Evolutionary conservation across 2,113 vertebrate species (phyloP).

Genomic region (Pelvicachromis taeniatus): DNA sequence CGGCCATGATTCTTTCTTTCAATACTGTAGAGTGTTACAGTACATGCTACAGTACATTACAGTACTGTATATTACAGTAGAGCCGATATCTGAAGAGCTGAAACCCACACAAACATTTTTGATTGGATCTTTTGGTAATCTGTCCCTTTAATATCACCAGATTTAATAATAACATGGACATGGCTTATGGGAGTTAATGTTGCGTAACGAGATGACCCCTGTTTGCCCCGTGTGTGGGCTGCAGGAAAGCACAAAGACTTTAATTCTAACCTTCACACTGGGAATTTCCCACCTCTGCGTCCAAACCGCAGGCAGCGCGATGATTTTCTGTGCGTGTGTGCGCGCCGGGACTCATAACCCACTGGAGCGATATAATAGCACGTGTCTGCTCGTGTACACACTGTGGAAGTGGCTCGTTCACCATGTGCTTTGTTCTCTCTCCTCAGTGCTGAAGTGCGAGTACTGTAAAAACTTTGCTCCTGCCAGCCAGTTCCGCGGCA

Average conservation of each 20-base stretch:
- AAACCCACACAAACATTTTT: fast-evolving
- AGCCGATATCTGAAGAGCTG: neutral
- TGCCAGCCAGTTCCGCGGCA: slow-evolving; percentile 87
- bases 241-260: neutral
- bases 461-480: slow-evolving; percentile 92
- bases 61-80: neutral
- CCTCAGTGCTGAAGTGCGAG: slow-evolving; percentile 87
- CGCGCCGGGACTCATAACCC: neutral
- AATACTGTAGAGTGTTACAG: too few relatives aligned
- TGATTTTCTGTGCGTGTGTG: neutral
- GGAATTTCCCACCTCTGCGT: neutral
- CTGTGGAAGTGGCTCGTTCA: fast-evolving
- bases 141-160: neutral
- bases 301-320: neutral
- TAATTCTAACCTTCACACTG: neutral
- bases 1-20: fast-evolving
- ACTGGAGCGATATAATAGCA: neutral
- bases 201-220: neutral
- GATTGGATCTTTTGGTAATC: too few relatives aligned
- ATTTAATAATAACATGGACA: neutral
- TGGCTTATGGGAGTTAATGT: neutral
- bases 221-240: neutral
- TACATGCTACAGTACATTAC: fast-evolving
- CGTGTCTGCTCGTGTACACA: neutral
- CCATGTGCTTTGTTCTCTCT: neutral